phyloP scores from a whole-genome alignment of 2,888 invertebrate genomes.

The Julus scandinavius region DNA sequence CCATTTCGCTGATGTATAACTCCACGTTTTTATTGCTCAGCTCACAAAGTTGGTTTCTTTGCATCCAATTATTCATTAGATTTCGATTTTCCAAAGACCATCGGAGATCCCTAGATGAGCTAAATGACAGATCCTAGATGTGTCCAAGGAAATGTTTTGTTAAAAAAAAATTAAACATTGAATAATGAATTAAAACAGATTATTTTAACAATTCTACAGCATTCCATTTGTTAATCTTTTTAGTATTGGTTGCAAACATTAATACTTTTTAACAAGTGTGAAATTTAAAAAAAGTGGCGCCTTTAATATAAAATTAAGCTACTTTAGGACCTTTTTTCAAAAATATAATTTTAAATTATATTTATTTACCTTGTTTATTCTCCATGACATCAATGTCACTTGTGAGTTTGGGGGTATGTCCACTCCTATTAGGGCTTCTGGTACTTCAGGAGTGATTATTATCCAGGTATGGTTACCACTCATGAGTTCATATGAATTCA shows the following conservation, averaged over 20 bases:
- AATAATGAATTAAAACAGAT: neutral
- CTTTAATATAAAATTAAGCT: no score
- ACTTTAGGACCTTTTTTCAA: no score
- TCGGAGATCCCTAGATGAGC: neutral
- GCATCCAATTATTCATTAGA: neutral
- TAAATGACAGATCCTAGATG: neutral
- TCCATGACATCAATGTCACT: slow-evolving; percentile 15
- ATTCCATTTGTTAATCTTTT: no score
- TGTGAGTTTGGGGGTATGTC: slow-evolving; percentile 49
- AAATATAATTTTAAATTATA: no score
- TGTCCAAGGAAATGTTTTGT: neutral
- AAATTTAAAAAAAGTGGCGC: no score
- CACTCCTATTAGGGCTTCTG: neutral
- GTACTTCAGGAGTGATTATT: neutral
- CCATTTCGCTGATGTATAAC: neutral
- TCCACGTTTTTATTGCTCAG: neutral
- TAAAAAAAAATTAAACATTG: neutral
- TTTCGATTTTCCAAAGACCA: neutral
- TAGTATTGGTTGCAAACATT: no score
- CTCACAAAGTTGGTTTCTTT: neutral
- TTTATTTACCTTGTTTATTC: slow-evolving; percentile 19
- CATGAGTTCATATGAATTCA: neutral
- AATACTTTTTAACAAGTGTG: no score
- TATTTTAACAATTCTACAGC: neutral
- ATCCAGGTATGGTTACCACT: slow-evolving; percentile 47